A percentile compares a stretch with the other conserved stretches of the same genome.
Evolutionary conservation across 2,113 vertebrate genomes (phyloP).

Genomic region (Neomonachus schauinslandi): DNA sequence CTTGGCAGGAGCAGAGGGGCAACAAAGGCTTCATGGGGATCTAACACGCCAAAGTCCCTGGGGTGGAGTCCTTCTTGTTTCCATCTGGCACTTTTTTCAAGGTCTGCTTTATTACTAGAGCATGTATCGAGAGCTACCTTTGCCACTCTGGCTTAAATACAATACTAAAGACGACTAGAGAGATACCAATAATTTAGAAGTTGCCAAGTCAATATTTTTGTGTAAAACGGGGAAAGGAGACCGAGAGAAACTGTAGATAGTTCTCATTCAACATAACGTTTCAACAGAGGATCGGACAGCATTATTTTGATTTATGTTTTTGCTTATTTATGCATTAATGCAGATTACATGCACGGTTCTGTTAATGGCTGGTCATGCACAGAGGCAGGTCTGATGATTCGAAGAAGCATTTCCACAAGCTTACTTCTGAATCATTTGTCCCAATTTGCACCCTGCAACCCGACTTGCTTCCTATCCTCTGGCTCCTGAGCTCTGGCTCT

Average conservation of each 20-base stretch:
- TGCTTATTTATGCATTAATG: neutral
- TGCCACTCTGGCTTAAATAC: conserved; percentile 1
- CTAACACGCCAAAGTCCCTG: neutral
- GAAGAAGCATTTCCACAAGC: neutral
- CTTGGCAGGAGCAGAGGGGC: conserved; percentile 8
- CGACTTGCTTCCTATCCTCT: neutral
- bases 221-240: neutral
- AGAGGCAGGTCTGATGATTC: conserved; percentile 21
- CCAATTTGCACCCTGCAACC: neutral
- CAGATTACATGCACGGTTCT: neutral
- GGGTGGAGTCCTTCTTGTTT: neutral
- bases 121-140: neutral
- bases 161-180: neutral
- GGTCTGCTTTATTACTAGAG: neutral
- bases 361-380: neutral
- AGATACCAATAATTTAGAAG: conserved; percentile 21
- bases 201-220: conserved; percentile 6
- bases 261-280: conserved; percentile 14
- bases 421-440: neutral
- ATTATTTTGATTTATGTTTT: conserved; percentile 21
- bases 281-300: conserved; percentile 32
- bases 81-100: conserved; percentile 26
- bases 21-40: conserved; percentile 5
- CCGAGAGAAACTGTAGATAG: neutral
- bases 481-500: neutral